phyloP scores from a whole-genome alignment of 2,888 invertebrate species.

The Nesidiocoris tenuis region DNA sequence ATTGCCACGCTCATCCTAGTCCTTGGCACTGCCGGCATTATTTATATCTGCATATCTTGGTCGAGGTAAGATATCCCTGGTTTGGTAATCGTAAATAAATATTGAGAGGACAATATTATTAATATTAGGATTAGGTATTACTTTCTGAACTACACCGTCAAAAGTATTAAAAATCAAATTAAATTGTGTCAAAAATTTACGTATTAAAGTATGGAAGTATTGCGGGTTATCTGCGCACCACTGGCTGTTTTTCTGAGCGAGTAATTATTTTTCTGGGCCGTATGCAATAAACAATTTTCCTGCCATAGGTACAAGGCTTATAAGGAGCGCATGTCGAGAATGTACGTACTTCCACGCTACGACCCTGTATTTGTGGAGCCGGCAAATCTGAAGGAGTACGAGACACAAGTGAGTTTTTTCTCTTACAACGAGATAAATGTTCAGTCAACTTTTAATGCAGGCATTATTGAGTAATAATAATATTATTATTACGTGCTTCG shows the following conservation, averaged over 20 bases:
- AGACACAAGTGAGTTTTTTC: slow-evolving; percentile 73
- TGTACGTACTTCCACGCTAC: slow-evolving; percentile 71
- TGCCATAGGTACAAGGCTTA: slow-evolving; percentile 76
- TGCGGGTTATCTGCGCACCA: no score
- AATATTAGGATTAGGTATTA: not conserved
- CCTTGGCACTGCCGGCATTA: slow-evolving; percentile 81
- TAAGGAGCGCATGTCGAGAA: slow-evolving; percentile 76
- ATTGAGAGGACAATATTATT: not conserved
- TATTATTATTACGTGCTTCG: not conserved
- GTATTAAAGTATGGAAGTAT: no score
- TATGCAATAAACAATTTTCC: no score
- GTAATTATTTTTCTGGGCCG: no score
- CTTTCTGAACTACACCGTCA: no score
- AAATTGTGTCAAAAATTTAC: no score
- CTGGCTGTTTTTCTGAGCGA: no score
- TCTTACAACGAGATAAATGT: not conserved
- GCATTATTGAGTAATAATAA: not conserved
- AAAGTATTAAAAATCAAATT: no score
- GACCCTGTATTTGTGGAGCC: slow-evolving; percentile 73
- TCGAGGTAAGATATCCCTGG: slow-evolving; percentile 71
- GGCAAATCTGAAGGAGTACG: slow-evolving; percentile 81
- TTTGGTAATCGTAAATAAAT: no score
- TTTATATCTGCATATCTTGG: slow-evolving; percentile 93
- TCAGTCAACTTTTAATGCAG: not conserved
- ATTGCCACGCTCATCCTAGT: slow-evolving; percentile 87